Evolutionary conservation across 2,113 vertebrate genomes (phyloP).

Genomic region (Lutjanus erythropterus): DNA sequence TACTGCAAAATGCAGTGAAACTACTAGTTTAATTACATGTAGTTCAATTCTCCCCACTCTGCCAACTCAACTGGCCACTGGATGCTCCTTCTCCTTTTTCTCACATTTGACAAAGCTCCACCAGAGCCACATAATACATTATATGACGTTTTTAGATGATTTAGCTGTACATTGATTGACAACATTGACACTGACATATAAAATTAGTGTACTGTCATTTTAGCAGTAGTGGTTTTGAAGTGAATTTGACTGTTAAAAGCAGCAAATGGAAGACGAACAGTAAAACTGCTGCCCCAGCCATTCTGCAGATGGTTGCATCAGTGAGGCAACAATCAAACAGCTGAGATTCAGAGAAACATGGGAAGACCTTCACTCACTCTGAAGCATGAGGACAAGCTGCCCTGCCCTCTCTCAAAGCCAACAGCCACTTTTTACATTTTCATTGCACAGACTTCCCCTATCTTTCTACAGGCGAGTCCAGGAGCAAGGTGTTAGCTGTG

Average conservation of each 20-base stretch:
- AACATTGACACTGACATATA: background rate
- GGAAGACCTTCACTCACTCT: slow-evolving; percentile 20
- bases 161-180: background rate
- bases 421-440: slow-evolving; percentile 19
- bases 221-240: background rate
- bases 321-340: slow-evolving; percentile 27
- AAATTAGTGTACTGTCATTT: background rate
- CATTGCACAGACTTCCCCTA: slow-evolving; percentile 46
- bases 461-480: slow-evolving; percentile 49
- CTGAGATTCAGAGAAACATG: slow-evolving; percentile 26
- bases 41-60: too few species aligned
- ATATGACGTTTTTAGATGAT: too few species aligned
- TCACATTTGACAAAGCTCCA: too few species aligned
- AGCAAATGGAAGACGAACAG: background rate
- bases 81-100: too few species aligned
- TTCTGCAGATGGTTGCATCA: slow-evolving; percentile 20
- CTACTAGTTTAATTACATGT: too few species aligned
- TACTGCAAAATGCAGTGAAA: too few species aligned
- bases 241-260: background rate
- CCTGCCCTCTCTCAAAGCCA: slow-evolving; percentile 28
- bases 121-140: too few species aligned
- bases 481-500: slow-evolving; percentile 52
- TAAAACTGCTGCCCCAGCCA: slow-evolving; percentile 11
- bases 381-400: background rate
- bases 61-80: too few species aligned